These are phyloP conservation scores for Cheilosia urbana DNA, from an alignment of 2,888 invertebrate species.

Conservation along the genomic window DNA sequence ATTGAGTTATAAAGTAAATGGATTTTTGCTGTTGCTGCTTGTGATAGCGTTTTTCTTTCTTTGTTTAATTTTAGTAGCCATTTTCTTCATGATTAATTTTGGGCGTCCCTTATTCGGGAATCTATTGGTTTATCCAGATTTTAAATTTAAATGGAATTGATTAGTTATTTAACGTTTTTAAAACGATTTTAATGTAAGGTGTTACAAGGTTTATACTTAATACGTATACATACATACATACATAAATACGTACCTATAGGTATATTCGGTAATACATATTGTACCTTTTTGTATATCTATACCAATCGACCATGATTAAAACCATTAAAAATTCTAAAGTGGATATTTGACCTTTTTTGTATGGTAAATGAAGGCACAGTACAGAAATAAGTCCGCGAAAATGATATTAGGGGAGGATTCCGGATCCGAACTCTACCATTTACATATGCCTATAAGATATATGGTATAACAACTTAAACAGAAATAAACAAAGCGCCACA, in stretches of 20 bases:
- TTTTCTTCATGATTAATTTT: slow-evolving; percentile 73
- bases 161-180: slow-evolving; percentile 39
- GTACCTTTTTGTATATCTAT: not conserved
- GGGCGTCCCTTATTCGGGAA: slow-evolving; percentile 67
- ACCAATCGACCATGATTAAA: slow-evolving; percentile 50
- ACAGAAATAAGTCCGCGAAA: slow-evolving; percentile 57
- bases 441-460: slow-evolving; percentile 64
- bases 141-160: slow-evolving; percentile 58
- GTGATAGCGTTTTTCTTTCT: slow-evolving; percentile 50
- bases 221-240: no score
- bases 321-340: slow-evolving; percentile 62
- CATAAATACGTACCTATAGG: no score
- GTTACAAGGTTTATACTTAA: no score
- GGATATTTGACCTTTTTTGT: slow-evolving; percentile 68
- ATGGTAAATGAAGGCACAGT: slow-evolving; percentile 35
- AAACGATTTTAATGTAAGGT: not conserved
- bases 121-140: slow-evolving; percentile 49
- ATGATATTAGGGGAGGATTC: slow-evolving; percentile 53
- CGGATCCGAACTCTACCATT: slow-evolving; percentile 56
- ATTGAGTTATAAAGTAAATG: slow-evolving; percentile 69
- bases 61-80: slow-evolving; percentile 70
- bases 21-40: slow-evolving; percentile 60
- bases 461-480: slow-evolving; percentile 70
- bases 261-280: no score
- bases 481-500: slow-evolving; percentile 62